Evolutionary conservation across 2,113 vertebrate genomes (phyloP).

Genomic region (Hemichromis elongatus): DNA sequence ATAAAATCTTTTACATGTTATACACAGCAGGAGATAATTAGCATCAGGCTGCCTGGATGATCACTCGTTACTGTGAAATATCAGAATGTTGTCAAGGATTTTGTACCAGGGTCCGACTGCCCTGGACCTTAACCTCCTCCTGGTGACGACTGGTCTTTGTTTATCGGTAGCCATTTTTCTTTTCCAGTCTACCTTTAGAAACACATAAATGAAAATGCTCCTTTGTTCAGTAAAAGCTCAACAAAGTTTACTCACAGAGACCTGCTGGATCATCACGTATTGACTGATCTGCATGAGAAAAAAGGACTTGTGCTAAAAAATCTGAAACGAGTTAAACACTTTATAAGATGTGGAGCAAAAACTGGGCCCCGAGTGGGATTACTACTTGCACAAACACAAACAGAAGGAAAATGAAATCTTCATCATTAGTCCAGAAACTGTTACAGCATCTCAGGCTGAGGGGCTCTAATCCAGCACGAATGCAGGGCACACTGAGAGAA

Average conservation of each 20-base stretch:
- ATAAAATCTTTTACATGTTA: background rate
- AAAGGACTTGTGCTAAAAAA: background rate
- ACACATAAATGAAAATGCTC: background rate
- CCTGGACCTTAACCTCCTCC: background rate
- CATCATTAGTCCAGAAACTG: background rate
- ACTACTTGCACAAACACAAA: background rate
- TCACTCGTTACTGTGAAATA: background rate
- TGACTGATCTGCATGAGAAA: background rate
- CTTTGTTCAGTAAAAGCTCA: background rate
- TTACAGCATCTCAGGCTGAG: background rate
- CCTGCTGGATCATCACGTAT: background rate
- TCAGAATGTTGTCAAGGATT: background rate
- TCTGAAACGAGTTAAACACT: background rate
- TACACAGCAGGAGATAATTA: background rate
- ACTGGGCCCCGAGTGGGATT: background rate
- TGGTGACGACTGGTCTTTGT: background rate
- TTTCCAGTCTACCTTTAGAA: background rate
- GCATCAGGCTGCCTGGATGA: background rate
- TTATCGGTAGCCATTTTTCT: background rate
- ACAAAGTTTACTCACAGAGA: background rate
- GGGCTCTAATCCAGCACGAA: background rate
- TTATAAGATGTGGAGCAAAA: background rate
- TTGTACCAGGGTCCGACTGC: background rate
- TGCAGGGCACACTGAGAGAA: background rate
- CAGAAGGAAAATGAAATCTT: background rate